Percentiles rank a stretch among this genome's conserved stretches.
phyloP scores from a whole-genome alignment of 2,797 vertebrate genomes.

The Cottoperca gobio region DNA sequence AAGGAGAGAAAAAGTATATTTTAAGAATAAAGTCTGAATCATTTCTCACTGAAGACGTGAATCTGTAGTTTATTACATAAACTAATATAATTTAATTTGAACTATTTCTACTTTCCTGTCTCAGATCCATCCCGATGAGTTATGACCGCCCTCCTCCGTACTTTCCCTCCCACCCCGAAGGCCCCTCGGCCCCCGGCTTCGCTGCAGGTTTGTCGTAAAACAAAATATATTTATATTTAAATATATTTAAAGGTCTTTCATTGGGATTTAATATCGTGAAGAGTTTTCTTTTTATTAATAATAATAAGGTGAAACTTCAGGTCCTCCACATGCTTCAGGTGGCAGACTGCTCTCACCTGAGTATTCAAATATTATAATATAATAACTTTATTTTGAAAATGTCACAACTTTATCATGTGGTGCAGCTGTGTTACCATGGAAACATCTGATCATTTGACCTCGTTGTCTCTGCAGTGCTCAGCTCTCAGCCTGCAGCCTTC shows the following conservation, averaged over 20 bases:
- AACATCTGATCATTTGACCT: constrained; percentile 25
- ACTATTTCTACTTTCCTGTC: neutral
- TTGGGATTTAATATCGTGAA: too few species aligned
- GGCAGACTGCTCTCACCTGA: too few species aligned
- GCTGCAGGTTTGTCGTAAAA: constrained; percentile 35
- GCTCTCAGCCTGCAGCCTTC: constrained; percentile 36
- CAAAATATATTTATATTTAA: neutral
- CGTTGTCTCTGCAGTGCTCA: constrained; percentile 29
- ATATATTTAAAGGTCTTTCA: too few species aligned
- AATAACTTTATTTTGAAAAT: too few species aligned
- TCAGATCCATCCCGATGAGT: constrained; percentile 66
- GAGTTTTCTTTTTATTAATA: neutral
- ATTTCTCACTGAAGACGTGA: too few species aligned
- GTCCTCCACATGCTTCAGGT: too few species aligned
- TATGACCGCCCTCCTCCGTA: constrained; percentile 78
- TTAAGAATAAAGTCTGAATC: neutral
- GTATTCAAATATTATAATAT: too few species aligned
- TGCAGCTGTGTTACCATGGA: constrained; percentile 19
- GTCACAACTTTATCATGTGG: too few species aligned
- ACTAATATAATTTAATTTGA: too few species aligned
- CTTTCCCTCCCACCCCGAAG: constrained; percentile 42
- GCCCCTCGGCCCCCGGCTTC: constrained; percentile 27
- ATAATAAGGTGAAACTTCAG: too few species aligned
- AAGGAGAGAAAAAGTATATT: too few species aligned
- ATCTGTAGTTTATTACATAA: too few species aligned